These are phyloP conservation scores for Erethizon dorsatum DNA, from an alignment of 2,797 vertebrate species.

Conservation along the genomic window DNA sequence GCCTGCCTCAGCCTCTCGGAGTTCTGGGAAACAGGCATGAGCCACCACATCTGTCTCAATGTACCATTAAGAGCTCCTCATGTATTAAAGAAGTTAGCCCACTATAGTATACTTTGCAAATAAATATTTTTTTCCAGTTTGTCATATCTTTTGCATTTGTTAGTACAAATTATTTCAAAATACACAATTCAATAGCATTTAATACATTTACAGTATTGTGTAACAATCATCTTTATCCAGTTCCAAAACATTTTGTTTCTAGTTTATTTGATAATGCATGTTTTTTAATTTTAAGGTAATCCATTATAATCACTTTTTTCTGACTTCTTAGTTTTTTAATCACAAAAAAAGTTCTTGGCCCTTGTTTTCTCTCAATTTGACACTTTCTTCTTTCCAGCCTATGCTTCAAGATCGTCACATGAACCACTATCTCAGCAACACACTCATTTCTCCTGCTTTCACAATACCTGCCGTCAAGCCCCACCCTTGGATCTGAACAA, in stretches of 20 bases:
- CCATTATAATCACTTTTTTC: background rate
- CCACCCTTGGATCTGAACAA: background rate
- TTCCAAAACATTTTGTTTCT: slow-evolving; percentile 40
- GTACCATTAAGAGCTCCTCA: background rate
- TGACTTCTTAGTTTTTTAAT: background rate
- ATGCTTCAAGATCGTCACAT: background rate
- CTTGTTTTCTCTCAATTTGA: background rate
- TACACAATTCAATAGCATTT: background rate
- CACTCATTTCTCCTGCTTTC: slow-evolving; percentile 20
- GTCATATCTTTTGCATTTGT: slow-evolving; percentile 22
- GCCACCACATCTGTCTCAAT: background rate
- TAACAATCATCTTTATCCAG: background rate
- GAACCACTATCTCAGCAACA: background rate
- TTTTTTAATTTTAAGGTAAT: slow-evolving; percentile 9
- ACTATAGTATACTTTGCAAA: slow-evolving; percentile 31
- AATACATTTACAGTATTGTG: background rate
- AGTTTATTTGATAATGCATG: slow-evolving; percentile 3
- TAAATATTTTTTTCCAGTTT: slow-evolving; percentile 21
- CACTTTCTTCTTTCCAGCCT: slow-evolving; percentile 37
- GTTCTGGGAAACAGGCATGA: background rate
- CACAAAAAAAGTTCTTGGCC: background rate
- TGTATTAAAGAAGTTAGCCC: background rate
- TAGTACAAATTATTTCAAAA: background rate
- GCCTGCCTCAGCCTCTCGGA: background rate
- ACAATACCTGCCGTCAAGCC: background rate